Conservation (phyloP, 2,797 vertebrate genomes). For the Falco berigora region DNA sequence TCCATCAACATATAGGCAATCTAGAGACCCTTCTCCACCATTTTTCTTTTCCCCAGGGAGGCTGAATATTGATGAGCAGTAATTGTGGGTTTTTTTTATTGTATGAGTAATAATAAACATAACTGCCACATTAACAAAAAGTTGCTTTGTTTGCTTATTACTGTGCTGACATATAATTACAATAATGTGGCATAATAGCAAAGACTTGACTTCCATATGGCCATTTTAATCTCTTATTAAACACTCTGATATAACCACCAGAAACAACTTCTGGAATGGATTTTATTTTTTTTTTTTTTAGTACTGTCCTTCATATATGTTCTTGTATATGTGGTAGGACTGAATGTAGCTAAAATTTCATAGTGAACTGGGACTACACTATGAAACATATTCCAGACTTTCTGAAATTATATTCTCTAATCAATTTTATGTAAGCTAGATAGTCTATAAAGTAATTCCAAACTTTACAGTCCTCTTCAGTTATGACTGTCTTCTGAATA, state of each 20-base stretch:
- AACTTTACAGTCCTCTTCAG: background rate
- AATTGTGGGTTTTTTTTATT: rapidly evolving
- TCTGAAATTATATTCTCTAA: background rate
- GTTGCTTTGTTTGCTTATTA: background rate
- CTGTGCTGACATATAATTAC: background rate
- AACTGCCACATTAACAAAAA: background rate
- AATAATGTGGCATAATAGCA: background rate
- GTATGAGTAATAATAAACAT: background rate
- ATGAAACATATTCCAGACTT: background rate
- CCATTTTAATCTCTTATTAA: background rate
- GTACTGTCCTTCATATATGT: background rate
- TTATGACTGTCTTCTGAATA: background rate
- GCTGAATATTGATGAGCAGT: background rate
- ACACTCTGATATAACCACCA: background rate
- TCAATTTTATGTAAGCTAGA: background rate
- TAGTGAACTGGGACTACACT: background rate
- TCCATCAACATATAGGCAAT: background rate
- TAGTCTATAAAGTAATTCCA: background rate
- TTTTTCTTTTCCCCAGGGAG: background rate
- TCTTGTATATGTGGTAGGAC: background rate
- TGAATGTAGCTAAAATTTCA: background rate
- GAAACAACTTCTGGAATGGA: background rate
- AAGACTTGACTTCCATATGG: background rate
- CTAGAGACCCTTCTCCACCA: background rate
- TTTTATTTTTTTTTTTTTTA: background rate